Base-by-base conservation (phyloP, 2,888 invertebrate species). In the Ophion costatus region DNA sequence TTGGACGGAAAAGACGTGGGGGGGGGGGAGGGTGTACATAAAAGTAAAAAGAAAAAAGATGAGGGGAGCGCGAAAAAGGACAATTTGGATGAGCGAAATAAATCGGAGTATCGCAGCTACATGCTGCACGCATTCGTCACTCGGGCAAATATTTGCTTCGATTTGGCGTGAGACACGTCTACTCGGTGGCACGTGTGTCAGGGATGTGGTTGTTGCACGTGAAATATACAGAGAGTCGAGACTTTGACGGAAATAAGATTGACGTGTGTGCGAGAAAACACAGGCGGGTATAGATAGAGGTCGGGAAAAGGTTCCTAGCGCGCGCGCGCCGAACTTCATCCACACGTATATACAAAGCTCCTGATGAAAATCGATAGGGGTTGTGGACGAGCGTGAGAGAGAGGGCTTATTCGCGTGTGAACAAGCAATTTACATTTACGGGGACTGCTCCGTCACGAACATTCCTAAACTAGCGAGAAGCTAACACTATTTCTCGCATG, bases 391-490 rank as follows among this genome's bases (percentile, higher is more conserved):
- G 59, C 14, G 80, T 24, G 82, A 67, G 51, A 29, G 66, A 61
- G 61, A 63, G 75, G 38, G 63, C 82, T 80, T 64, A 74, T 84
- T 86, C 84, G 86, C 85, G 85, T 87, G 87, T 71, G 84, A 85
- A 83, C 73, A 69, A 80, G 85, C 86, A 88, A 88, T 88, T 88
- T 88, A 84, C 77, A 83, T 80, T 85, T 85, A 85, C 81, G 83
- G 24, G 67, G 80, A 79, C 87, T 71, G 77, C 70, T 75, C 66
- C 69, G 51, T 78, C 80, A 80, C 80, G 64, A 75, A 75, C 85
- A 88, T 88, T 88, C 87, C 88, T 79, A 73, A 80, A 86, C 89
- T 88, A 86, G 85, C 80, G 86, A 80, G 76, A 82, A 86, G 84
- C 85, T 78, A 80, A 82, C 85, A 67, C 76, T 75, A 78, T 82